Evolutionary conservation across 2,113 vertebrate genomes (phyloP), one percentile per base, ranked within the genome.

Genomic region (Poecilia latipinna): DNA sequence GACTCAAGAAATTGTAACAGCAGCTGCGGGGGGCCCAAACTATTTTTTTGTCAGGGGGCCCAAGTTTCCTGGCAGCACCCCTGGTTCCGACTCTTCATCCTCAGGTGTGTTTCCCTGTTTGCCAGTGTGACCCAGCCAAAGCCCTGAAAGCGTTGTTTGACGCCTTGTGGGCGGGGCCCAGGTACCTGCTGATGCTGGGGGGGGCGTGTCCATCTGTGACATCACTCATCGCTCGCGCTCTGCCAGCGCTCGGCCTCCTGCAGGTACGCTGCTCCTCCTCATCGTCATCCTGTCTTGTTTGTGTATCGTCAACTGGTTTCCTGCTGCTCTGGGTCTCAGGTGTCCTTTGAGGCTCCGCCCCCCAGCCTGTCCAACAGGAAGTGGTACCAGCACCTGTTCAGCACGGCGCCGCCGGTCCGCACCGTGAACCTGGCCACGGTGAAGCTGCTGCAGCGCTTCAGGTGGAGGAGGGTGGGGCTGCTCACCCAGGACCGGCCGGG

Each of bases 111-210:
- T 48, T 48, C 1, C 44, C 13, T 48, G 44, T 48, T 71, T 44
- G 72, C 1, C 80, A 90, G 89, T 90, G 89, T 2, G 80, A 90
- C 8, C 33, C 80, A 0, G 75, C 70, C 0, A 8, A 42, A 42
- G 68, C 76, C 0, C 82, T 98, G 82, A 97, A 96, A 95, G 96
- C 95, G 74, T 95, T 98, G 91, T 98, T 97, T 3, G 96, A 98
- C n/a, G 93, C 96, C 88, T 94, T 98, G 94, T 97, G 96, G 94
- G 96, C 93, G 22, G 97, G 96, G 84, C 97, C 97, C 1, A 96
- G 94, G 82, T 96, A 94, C 79, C 88, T 96, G 84, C 95, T 98
- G 95, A 87, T 98, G 83, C 95, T 98, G 75, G 97, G 97, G 88
- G 97, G 96, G 0, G 96, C 94, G 79, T 98, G 97, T 93, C 96